phyloP scores from a whole-genome alignment of 1,140 invertebrate genomes.

The Drosophila nannoptera region DNA sequence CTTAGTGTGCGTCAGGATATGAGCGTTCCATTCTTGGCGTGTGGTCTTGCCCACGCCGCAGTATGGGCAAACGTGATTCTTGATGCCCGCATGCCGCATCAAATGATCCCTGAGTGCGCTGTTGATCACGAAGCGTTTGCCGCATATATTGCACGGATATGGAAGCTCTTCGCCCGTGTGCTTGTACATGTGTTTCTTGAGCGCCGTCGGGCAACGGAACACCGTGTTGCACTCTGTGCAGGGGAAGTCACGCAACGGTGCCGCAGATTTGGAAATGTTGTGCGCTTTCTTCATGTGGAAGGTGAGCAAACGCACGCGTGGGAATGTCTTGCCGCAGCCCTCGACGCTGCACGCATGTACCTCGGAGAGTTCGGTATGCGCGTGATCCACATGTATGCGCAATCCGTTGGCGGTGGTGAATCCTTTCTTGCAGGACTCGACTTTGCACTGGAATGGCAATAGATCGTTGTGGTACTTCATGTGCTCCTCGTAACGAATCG shows the following conservation, averaged over 20 bases:
- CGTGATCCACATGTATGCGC: slow-evolving; percentile 73
- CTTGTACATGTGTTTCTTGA: slow-evolving; percentile 81
- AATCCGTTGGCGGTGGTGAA: slow-evolving; percentile 75
- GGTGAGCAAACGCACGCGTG: slow-evolving; percentile 67
- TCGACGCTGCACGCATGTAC: slow-evolving; percentile 64
- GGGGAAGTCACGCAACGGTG: slow-evolving; percentile 63
- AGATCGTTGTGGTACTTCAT: slow-evolving; percentile 77
- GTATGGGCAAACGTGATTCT: slow-evolving; percentile 75
- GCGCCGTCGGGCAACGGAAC: slow-evolving; percentile 72
- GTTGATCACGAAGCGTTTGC: slow-evolving; percentile 77
- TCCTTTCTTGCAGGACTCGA: slow-evolving; percentile 68
- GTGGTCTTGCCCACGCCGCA: slow-evolving; percentile 77
- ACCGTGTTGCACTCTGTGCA: slow-evolving; percentile 74
- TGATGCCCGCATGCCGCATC: slow-evolving; percentile 76
- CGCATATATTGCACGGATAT: slow-evolving; percentile 82
- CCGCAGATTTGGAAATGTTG: slow-evolving; percentile 68
- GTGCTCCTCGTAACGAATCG: slow-evolving; percentile 71
- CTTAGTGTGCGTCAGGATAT: slow-evolving; percentile 75
- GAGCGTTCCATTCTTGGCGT: slow-evolving; percentile 73
- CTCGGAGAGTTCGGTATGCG: slow-evolving; percentile 68
- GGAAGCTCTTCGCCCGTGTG: slow-evolving; percentile 81
- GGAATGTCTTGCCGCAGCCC: slow-evolving; percentile 70
- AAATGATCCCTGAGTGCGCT: slow-evolving; percentile 71
- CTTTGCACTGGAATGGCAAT: slow-evolving; percentile 72
- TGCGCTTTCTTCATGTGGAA: slow-evolving; percentile 76